Percentiles rank a stretch among this genome's conserved stretches.
phyloP scores from a whole-genome alignment of 2,113 vertebrate genomes.

The Cochlearius cochlearius region DNA sequence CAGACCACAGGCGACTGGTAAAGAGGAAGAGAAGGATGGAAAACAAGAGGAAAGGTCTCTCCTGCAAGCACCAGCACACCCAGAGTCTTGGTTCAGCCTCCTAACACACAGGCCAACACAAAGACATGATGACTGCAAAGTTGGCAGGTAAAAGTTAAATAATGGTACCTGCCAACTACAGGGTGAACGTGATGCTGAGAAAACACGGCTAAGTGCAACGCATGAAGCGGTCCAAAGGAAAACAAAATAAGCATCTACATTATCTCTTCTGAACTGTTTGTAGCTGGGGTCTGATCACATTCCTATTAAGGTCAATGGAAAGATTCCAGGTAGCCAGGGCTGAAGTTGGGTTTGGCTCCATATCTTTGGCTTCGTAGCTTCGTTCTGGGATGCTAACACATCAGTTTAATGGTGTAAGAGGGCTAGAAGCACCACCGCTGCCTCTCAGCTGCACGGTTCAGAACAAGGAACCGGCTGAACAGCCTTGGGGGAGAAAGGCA shows the following conservation, averaged over 20 bases:
- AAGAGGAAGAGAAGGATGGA: background rate
- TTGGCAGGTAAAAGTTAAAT: slow-evolving; percentile 35
- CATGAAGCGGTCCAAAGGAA: background rate
- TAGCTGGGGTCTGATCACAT: background rate
- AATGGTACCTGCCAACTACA: background rate
- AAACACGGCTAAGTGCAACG: background rate
- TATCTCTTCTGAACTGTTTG: slow-evolving; percentile 17
- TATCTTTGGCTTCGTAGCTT: background rate
- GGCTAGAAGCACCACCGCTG: background rate
- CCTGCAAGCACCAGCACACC: background rate
- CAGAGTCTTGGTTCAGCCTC: background rate
- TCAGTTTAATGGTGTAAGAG: background rate
- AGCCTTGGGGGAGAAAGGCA: background rate
- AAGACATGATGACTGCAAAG: background rate
- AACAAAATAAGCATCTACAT: background rate
- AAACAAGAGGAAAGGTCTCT: background rate
- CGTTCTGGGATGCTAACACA: background rate
- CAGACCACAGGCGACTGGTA: background rate
- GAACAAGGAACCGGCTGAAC: background rate
- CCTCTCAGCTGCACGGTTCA: background rate
- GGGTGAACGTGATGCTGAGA: background rate
- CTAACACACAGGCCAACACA: background rate
- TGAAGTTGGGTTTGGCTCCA: background rate
- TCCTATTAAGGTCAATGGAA: slow-evolving; percentile 13
- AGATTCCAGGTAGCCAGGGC: background rate